phyloP scores from a whole-genome alignment of 2,888 invertebrate genomes.

The Cantharis lateralis region DNA sequence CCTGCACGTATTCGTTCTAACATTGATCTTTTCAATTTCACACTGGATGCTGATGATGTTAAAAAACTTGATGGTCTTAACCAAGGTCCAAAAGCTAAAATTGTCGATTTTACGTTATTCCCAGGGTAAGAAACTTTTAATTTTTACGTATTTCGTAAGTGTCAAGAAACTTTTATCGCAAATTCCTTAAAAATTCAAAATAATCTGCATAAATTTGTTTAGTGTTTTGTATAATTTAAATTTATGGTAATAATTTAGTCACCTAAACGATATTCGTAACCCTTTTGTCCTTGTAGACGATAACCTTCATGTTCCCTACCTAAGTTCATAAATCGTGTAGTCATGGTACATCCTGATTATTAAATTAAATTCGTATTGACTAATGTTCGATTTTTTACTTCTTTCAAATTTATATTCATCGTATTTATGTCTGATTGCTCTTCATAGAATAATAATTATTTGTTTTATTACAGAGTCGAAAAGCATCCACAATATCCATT shows the following conservation, averaged over 20 bases:
- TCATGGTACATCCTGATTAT: not conserved
- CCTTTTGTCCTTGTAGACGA: not conserved
- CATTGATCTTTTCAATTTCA: constrained; percentile 75
- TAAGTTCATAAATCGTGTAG: not conserved
- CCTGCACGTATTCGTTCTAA: constrained; percentile 74
- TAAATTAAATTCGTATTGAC: not conserved
- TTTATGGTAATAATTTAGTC: not conserved
- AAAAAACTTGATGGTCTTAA: constrained; percentile 65
- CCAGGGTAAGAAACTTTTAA: not conserved
- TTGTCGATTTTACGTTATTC: not conserved
- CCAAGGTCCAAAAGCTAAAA: constrained; percentile 53
- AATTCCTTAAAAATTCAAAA: not conserved
- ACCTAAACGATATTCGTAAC: not conserved
- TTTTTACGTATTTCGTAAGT: not conserved
- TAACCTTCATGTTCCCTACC: not conserved
- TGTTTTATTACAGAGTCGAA: constrained; percentile 36
- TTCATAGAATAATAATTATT: not conserved
- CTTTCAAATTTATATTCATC: not conserved
- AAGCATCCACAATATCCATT: constrained; percentile 46
- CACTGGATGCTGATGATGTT: constrained; percentile 67
- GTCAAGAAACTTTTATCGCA: not conserved
- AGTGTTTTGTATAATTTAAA: not conserved
- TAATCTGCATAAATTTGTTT: too few relatives aligned
- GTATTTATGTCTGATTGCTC: not conserved
- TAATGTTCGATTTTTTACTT: not conserved